Evolutionary conservation across 2,113 vertebrate species (phyloP).

Genomic region (Gavia stellata): DNA sequence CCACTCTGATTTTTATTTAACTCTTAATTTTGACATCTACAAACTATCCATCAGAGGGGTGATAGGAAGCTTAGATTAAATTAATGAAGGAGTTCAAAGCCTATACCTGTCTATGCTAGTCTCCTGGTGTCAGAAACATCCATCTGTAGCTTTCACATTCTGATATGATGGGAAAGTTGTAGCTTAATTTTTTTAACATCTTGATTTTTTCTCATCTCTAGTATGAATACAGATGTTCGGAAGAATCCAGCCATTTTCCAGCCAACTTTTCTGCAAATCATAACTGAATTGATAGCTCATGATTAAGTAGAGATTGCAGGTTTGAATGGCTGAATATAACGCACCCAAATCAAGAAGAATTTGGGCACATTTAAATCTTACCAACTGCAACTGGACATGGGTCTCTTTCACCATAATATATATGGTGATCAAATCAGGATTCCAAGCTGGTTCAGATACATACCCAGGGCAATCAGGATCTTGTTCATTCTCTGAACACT

Average conservation of each 20-base stretch:
- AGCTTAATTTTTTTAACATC: not conserved
- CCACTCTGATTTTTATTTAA: not conserved
- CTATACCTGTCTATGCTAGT: not conserved
- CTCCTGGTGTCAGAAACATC: not conserved
- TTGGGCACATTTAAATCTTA: not conserved
- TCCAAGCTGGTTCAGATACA: not conserved
- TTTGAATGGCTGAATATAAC: not conserved
- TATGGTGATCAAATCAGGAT: not conserved
- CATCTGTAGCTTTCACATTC: not conserved
- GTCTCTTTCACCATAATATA: rapidly evolving
- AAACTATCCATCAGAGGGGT: not conserved
- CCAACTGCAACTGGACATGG: not conserved
- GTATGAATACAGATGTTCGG: not conserved
- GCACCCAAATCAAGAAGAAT: not conserved
- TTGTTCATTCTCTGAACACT: not conserved
- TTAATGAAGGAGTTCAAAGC: not conserved
- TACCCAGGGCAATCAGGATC: not conserved
- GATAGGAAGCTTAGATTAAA: not conserved
- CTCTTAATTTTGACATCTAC: not conserved
- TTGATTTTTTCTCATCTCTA: not conserved
- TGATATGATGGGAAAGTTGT: not conserved
- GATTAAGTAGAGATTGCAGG: not conserved
- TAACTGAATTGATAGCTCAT: not conserved
- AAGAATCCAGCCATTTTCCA: not conserved
- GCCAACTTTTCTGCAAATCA: not conserved